Conservation (phyloP, 2,113 vertebrate species). For the Tetrao urogallus region DNA sequence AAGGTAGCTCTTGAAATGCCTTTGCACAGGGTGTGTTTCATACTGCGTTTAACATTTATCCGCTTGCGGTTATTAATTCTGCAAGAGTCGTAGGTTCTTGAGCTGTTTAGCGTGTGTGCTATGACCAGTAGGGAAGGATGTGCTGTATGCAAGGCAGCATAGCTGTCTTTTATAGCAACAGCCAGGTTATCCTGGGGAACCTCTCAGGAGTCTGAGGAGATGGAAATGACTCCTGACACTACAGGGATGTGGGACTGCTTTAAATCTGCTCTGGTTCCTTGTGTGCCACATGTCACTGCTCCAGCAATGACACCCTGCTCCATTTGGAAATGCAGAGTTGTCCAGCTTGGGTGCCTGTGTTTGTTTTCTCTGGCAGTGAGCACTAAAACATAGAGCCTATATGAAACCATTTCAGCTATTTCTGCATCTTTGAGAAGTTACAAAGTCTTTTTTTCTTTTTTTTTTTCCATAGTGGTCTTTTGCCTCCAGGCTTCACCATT, state of each 20-base stretch:
- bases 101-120: background rate
- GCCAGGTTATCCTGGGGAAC: background rate
- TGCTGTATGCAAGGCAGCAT: background rate
- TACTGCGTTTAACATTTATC: background rate
- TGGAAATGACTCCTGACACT: background rate
- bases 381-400: background rate
- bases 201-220: background rate
- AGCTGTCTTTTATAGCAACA: fast-evolving
- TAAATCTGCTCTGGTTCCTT: too few species aligned
- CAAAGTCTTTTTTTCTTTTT: background rate
- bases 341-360: slow-evolving; percentile 11
- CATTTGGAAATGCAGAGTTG: fast-evolving
- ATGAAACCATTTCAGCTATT: background rate
- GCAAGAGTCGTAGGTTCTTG: fast-evolving
- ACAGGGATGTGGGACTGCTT: background rate
- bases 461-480: background rate
- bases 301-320: fast-evolving
- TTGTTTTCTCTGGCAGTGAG: slow-evolving; percentile 23
- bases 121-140: background rate
- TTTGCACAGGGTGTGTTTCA: background rate
- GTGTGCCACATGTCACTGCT: background rate
- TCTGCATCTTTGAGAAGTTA: background rate
- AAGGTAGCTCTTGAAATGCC: background rate
- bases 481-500: background rate
- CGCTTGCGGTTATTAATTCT: background rate